phyloP scores from a whole-genome alignment of 2,888 invertebrate genomes.

The Conomelus anceps region DNA sequence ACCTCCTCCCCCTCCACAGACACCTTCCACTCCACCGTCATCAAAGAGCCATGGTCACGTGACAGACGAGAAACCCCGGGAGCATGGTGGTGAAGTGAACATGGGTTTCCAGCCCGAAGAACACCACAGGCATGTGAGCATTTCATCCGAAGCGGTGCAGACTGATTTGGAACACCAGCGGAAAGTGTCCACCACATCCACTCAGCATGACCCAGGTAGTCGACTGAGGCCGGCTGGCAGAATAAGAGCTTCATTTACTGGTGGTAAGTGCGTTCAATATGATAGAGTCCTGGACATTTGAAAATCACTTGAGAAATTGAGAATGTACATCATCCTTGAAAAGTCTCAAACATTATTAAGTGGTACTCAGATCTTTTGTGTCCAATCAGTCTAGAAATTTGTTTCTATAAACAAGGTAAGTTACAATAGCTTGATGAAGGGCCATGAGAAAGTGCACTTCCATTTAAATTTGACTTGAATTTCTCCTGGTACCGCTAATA shows the following conservation, averaged over 20 bases:
- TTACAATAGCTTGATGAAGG: no score
- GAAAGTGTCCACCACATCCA: constrained; percentile 48
- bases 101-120: constrained; percentile 40
- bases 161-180: constrained; percentile 42
- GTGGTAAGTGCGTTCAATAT: neutral
- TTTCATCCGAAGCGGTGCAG: constrained; percentile 51
- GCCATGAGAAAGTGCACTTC: no score
- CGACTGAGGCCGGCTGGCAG: constrained; percentile 30
- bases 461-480: no score
- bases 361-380: no score
- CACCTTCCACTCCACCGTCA: neutral
- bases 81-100: constrained; percentile 24
- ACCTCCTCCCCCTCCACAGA: no score
- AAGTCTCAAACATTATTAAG: no score
- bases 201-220: constrained; percentile 42
- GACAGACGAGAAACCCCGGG: neutral
- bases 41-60: no score
- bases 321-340: no score
- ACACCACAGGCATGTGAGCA: constrained; percentile 54
- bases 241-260: neutral
- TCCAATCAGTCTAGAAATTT: no score
- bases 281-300: neutral
- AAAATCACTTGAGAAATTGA: no score
- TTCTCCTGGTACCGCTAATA: no score
- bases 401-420: no score